Conservation (phyloP, 2,113 vertebrate species). For the Indicator maculatus region DNA sequence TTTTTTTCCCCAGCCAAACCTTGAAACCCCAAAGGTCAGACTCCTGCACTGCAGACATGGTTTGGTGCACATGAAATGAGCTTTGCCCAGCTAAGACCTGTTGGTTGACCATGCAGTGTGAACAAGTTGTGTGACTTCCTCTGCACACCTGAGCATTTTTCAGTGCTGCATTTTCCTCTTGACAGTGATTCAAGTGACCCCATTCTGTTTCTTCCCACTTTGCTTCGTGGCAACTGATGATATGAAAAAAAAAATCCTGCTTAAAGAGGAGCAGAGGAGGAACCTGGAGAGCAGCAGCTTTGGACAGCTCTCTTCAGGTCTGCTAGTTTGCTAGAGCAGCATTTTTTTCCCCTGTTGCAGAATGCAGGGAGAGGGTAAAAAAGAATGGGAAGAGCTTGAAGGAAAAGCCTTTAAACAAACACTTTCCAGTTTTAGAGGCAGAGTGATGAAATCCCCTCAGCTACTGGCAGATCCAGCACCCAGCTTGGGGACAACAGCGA, state of each 20-base stretch:
- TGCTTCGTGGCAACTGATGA: background rate
- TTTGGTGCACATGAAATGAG: fast-evolving
- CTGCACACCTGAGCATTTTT: background rate
- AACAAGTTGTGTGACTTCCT: background rate
- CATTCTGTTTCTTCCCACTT: background rate
- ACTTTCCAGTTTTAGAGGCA: background rate
- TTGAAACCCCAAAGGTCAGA: background rate
- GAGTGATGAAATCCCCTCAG: background rate
- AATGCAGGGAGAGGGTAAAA: background rate
- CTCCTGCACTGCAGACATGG: background rate
- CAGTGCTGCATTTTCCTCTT: background rate
- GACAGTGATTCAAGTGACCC: background rate
- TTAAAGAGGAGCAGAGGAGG: background rate
- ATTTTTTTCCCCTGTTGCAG: background rate
- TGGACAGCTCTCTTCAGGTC: background rate
- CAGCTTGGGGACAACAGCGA: background rate
- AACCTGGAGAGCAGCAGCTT: background rate
- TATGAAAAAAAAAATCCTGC: background rate
- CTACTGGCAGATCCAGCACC: background rate
- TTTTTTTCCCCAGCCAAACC: too few relatives aligned
- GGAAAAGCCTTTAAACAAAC: background rate
- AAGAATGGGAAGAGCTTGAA: background rate
- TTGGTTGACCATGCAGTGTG: background rate
- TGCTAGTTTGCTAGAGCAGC: background rate
- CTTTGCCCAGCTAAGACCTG: background rate